phyloP scores from a whole-genome alignment of 1,140 invertebrate genomes.

The Lordiphosa collinella region DNA sequence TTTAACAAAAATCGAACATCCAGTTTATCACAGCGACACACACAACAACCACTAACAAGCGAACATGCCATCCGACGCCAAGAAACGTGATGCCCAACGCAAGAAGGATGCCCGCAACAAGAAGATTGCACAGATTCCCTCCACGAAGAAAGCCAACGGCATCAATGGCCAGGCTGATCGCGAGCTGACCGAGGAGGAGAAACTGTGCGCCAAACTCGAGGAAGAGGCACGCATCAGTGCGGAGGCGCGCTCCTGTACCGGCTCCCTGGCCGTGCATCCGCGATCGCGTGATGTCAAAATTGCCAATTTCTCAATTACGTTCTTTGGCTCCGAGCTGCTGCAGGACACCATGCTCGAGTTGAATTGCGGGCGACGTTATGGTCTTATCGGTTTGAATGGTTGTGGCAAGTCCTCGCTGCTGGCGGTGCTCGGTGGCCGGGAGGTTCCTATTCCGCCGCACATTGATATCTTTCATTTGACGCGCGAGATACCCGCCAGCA shows the following conservation, averaged over 20 bases:
- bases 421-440: conserved; percentile 93
- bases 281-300: conserved; percentile 98
- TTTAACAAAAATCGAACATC: conserved; percentile 1
- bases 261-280: conserved; percentile 95
- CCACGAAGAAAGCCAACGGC: conserved; percentile 65
- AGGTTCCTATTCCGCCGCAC: conserved; percentile 97
- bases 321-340: conserved; percentile 97
- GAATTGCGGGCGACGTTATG: conserved; percentile 97
- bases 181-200: conserved; percentile 85
- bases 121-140: conserved; percentile 82
- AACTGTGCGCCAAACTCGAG: conserved; percentile 92
- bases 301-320: conserved; percentile 97
- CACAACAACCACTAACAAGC: conserved; percentile 1
- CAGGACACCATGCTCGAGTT: conserved; percentile 97
- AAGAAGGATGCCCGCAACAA: conserved; percentile 95
- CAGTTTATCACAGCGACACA: conserved; percentile 2
- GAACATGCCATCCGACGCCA: conserved; percentile 81
- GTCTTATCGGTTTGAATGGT: conserved; percentile 97
- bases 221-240: conserved; percentile 94
- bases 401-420: conserved; percentile 97
- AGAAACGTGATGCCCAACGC: conserved; percentile 97
- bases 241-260: conserved; percentile 96
- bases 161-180: conserved; percentile 58
- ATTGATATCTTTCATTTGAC: conserved; percentile 99
- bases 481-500: conserved; percentile 97